Evolutionary conservation across 1,140 invertebrate species (phyloP).

Genomic region (Hyles euphorbiae): DNA sequence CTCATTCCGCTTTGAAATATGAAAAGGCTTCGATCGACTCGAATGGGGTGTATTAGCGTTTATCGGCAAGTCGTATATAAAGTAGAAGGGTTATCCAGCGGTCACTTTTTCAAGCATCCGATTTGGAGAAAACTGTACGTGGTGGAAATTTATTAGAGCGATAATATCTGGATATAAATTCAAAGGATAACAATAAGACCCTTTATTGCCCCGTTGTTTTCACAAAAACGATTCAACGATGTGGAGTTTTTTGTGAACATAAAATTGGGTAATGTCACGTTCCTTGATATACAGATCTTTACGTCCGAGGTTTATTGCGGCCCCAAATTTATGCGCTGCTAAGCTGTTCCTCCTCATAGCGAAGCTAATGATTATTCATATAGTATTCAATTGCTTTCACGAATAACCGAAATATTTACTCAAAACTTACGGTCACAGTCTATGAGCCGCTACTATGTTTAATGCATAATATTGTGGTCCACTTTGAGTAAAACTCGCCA

Average conservation of each 20-base stretch:
- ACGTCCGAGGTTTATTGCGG: conserved; percentile 42
- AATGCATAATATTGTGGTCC: too few relatives aligned
- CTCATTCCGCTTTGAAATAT: conserved; percentile 3
- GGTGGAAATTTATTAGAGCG: conserved; percentile 62
- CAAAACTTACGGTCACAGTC: too few relatives aligned
- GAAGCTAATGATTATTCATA: neutral
- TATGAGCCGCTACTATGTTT: too few relatives aligned
- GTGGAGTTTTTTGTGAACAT: conserved; percentile 55
- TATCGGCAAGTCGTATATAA: conserved; percentile 28
- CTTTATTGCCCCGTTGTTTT: conserved; percentile 68
- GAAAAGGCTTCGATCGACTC: conserved; percentile 14
- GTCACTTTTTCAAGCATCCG: conserved; percentile 53
- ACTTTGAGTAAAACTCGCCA: too few relatives aligned
- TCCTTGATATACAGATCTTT: conserved; percentile 57
- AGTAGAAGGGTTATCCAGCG: conserved; percentile 32
- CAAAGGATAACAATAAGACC: conserved; percentile 72
- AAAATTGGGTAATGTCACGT: conserved; percentile 62
- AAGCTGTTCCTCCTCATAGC: conserved; percentile 3
- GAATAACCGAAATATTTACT: too few relatives aligned
- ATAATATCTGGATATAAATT: conserved; percentile 72
- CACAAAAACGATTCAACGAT: conserved; percentile 60
- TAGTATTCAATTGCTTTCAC: neutral
- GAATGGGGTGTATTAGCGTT: conserved; percentile 20
- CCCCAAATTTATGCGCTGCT: conserved; percentile 14
- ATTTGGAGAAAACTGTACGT: conserved; percentile 53